Evolutionary conservation across 2,113 vertebrate genomes (phyloP).

Genomic region (Pongo abelii): DNA sequence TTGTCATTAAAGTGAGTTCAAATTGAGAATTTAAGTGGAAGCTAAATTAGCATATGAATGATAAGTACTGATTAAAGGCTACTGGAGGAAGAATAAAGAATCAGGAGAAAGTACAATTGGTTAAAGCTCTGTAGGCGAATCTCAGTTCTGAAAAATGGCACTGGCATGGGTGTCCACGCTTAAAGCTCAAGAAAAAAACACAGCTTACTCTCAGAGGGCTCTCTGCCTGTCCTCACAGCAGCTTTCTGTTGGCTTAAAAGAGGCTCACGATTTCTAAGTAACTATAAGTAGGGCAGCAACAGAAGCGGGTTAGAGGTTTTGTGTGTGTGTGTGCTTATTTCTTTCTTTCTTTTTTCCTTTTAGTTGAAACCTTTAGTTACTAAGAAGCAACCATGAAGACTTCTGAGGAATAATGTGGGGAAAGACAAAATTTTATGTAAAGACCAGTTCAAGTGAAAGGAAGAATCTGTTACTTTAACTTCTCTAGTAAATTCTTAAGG

Average conservation of each 20-base stretch:
- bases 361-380: not conserved
- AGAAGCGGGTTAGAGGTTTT: not conserved
- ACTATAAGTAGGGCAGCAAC: constrained; percentile 50
- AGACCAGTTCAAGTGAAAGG: not conserved
- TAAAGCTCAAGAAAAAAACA: not conserved
- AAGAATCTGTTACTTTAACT: not conserved
- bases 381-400: constrained; percentile 31
- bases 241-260: not conserved
- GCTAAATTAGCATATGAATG: not conserved
- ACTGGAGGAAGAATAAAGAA: not conserved
- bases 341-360: not conserved
- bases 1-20: constrained; percentile 5
- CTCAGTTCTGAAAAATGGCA: not conserved
- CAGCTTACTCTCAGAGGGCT: not conserved
- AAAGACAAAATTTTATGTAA: not conserved
- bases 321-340: not conserved
- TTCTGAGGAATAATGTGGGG: constrained; percentile 50
- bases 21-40: not conserved
- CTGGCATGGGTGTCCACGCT: not conserved
- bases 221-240: not conserved
- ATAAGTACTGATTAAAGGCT: not conserved
- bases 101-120: not conserved
- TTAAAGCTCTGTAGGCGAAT: not conserved
- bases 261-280: constrained; percentile 45
- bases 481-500: not conserved